Evolutionary conservation across 2,888 invertebrate species (phyloP).

Genomic region (Melangyna quadrimaculata): DNA sequence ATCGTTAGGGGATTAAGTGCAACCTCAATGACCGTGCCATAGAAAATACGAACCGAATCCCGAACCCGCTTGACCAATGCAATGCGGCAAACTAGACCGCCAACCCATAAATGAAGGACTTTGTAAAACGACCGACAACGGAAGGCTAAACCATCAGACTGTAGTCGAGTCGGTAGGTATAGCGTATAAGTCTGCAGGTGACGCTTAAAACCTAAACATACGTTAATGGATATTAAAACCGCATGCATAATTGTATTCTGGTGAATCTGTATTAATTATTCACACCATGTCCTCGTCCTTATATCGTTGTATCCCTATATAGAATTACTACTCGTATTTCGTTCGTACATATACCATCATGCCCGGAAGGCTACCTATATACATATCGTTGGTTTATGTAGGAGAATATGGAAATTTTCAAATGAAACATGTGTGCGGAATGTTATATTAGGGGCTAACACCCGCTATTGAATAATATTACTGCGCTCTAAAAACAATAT

Average conservation of each 20-base stretch:
- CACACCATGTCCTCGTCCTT: conserved; percentile 45
- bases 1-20: conserved; percentile 65
- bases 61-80: conserved; percentile 31
- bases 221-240: conserved; percentile 72
- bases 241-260: conserved; percentile 71
- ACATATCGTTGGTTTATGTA: too few relatives aligned
- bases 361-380: background rate
- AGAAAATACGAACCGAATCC: background rate
- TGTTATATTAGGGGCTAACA: conserved; percentile 61
- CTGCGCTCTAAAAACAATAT: conserved; percentile 52
- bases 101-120: conserved; percentile 55
- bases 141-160: conserved; percentile 6
- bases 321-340: background rate
- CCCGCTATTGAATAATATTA: conserved; percentile 31
- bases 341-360: background rate
- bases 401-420: conserved; percentile 24
- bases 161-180: background rate
- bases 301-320: background rate
- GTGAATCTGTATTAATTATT: conserved; percentile 71
- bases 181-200: conserved; percentile 53
- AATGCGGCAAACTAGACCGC: conserved; percentile 56
- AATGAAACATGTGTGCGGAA: conserved; percentile 66
- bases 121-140: conserved; percentile 12
- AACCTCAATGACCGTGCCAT: conserved; percentile 56
- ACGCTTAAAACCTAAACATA: conserved; percentile 69